These are phyloP conservation scores for Oscheius myriophilus DNA, from an alignment of 2,888 invertebrate genomes.

Conservation along the genomic window DNA sequence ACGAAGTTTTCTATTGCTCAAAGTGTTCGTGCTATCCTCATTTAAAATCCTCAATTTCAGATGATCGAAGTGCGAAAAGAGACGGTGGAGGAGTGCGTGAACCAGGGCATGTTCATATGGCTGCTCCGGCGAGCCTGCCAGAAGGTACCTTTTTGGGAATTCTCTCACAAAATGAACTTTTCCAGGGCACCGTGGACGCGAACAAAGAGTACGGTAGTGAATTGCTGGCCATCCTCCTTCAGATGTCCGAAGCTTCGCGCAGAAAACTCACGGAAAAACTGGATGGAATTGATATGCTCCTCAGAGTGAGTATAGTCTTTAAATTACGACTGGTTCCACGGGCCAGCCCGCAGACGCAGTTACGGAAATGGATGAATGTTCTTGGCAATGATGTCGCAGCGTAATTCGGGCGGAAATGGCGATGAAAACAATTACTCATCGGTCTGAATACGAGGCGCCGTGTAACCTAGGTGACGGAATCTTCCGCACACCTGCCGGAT, in stretches of 20 bases:
- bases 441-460: too few species aligned
- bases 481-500: background rate
- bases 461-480: too few species aligned
- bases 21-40: background rate
- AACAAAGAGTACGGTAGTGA: slow-evolving; percentile 84
- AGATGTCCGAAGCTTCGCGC: slow-evolving; percentile 81
- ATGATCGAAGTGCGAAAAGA: slow-evolving; percentile 85
- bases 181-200: slow-evolving; percentile 56
- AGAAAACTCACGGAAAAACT: slow-evolving; percentile 72
- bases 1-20: too few species aligned
- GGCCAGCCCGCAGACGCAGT: too few species aligned
- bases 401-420: too few species aligned
- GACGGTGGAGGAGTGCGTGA: slow-evolving; percentile 72
- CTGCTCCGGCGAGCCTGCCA: slow-evolving; percentile 83
- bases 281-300: slow-evolving; percentile 92
- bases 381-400: too few species aligned
- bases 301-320: slow-evolving; percentile 80
- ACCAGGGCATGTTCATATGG: slow-evolving; percentile 76
- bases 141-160: slow-evolving; percentile 33
- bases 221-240: slow-evolving; percentile 91
- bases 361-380: too few species aligned
- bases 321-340: too few species aligned
- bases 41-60: slow-evolving; percentile 36
- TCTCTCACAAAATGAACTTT: background rate
- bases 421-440: too few species aligned